Conservation (phyloP, 1,140 invertebrate genomes). For the Drosophila bocki region DNA sequence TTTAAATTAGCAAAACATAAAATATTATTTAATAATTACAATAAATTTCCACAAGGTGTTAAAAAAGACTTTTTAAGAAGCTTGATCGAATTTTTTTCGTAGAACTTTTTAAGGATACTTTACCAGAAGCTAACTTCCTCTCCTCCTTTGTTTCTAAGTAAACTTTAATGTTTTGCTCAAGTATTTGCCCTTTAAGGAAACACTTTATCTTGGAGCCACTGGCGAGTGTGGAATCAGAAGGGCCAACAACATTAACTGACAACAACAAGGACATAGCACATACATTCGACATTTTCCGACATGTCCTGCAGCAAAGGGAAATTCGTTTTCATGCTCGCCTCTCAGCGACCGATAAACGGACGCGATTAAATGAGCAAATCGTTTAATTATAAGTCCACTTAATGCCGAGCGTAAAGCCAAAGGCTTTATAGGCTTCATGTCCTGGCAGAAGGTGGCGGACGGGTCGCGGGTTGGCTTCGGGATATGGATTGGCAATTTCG, state of each 20-base stretch:
- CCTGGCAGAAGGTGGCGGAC: conserved; percentile 2
- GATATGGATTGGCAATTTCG: conserved; percentile 36
- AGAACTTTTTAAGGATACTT: neutral
- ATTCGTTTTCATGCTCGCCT: conserved; percentile 39
- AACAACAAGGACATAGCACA: conserved; percentile 29
- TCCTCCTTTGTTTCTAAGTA: neutral
- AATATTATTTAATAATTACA: no score
- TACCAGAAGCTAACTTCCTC: neutral
- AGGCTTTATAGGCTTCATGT: conserved; percentile 57
- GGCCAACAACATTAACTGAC: conserved; percentile 17
- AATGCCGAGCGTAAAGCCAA: conserved; percentile 68
- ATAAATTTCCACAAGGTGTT: no score
- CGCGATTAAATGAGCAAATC: conserved; percentile 78
- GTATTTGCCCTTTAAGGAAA: neutral
- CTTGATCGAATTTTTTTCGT: no score
- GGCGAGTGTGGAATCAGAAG: conserved; percentile 10
- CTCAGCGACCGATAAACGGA: conserved; percentile 63
- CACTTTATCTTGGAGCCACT: conserved; percentile 3
- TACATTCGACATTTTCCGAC: conserved; percentile 34
- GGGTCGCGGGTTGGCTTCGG: conserved; percentile 5
- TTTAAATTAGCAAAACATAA: no score
- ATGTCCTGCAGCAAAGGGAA: conserved; percentile 46
- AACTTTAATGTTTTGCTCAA: neutral
- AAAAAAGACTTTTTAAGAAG: no score
- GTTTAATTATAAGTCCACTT: conserved; percentile 83